Percentiles rank a stretch among this genome's conserved stretches.
Evolutionary conservation across 2,113 vertebrate genomes (phyloP).

Genomic region (Monopterus albus): DNA sequence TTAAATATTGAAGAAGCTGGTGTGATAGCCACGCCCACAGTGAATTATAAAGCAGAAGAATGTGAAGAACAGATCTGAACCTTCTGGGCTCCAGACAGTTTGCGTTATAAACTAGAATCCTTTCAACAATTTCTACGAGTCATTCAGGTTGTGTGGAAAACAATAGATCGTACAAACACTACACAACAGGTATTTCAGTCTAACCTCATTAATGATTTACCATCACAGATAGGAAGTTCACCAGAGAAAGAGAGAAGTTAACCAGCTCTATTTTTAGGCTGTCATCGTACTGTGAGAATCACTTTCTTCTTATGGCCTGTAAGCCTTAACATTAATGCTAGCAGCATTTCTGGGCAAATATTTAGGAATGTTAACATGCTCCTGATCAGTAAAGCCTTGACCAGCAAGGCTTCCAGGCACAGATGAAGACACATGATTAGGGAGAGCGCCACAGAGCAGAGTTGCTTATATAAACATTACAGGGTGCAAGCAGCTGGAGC

Average conservation of each 20-base stretch:
- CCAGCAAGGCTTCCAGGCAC: conserved; percentile 62
- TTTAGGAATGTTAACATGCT: conserved; percentile 24
- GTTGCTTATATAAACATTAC: conserved; percentile 6
- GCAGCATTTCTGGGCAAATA: conserved; percentile 31
- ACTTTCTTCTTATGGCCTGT: background rate
- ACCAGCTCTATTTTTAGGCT: conserved; percentile 7
- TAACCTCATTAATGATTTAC: background rate
- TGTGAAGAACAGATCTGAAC: background rate
- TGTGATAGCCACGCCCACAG: background rate
- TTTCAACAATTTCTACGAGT: background rate
- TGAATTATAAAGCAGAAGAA: background rate
- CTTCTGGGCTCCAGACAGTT: background rate
- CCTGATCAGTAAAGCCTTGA: conserved; percentile 43
- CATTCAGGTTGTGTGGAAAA: background rate
- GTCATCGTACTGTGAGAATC: conserved; percentile 6
- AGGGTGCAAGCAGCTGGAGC: conserved; percentile 9
- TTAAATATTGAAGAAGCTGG: conserved; percentile 52
- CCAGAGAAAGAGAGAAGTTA: background rate
- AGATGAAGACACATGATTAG: background rate
- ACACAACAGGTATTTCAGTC: background rate
- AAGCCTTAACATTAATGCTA: conserved; percentile 21
- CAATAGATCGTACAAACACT: background rate
- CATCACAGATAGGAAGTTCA: background rate
- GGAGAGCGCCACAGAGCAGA: background rate
- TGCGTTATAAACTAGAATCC: background rate